Evolutionary conservation across 1,140 invertebrate genomes (phyloP), one percentile per base, ranked within the genome.

Genomic region (Drosophila malerkotliana): DNA sequence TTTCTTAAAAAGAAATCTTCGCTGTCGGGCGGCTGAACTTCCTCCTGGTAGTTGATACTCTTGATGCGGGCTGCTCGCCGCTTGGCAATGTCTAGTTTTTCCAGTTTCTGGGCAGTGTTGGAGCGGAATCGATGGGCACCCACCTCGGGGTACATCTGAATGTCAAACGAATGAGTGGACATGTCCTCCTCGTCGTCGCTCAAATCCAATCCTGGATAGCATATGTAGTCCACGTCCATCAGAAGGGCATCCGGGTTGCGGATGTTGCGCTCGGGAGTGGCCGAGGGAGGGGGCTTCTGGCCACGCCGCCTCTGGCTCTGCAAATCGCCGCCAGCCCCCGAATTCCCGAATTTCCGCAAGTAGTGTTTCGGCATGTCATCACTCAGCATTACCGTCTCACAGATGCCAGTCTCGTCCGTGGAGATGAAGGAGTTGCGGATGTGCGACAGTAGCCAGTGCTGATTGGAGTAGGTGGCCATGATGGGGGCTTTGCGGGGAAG

Each of bases 391-490:
- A 97, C 95, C 75, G 96, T 91, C 58, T 92, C 90, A 61, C 91
- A 92, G 79, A 91, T 93, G 93, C 97, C 97, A 84, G 97, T 98
- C 92, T 98, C 97, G 93, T 99, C 98, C 28, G 97, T 97, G n/a
- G 96, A 97, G 80, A 98, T 97, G 92, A 98, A 99, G 15, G 97
- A 98, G 91, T 98, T 98, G 59, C 97, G 93, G 63, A 98, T 98
- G 92, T 98, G 97, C 49, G 97, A 97, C 54, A 98, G 93, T 28
- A 99, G 93, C 96, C 98, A 99, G 68, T 96, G 95, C 92, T 96
- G 95, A 92, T 98, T 97, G 92, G 98, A 97, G 91, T 98, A 98
- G 54, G 98, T 94, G 71, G 97, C 97, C 97, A 98, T 98, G 59
- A 59, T 57, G 41, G 5, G 10, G 5, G 1, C 3, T n/a, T 12